Evolutionary conservation across 2,888 invertebrate genomes (phyloP).

Genomic region (Oligia strigilis): DNA sequence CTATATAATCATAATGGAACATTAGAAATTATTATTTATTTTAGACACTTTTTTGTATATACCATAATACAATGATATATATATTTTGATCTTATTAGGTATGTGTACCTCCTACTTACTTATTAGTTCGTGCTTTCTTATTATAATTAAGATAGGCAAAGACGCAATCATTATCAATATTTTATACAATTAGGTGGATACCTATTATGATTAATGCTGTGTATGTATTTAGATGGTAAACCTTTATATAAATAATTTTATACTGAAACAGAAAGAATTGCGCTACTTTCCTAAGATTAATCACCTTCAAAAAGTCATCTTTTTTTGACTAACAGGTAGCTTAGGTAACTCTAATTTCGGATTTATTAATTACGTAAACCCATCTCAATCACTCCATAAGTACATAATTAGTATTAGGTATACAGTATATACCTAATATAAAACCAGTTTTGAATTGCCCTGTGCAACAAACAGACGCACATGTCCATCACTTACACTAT

Average conservation of each 20-base stretch:
- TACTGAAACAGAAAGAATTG: not conserved
- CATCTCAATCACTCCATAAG: not conserved
- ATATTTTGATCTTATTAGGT: not conserved
- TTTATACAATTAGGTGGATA: no score
- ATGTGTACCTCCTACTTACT: not conserved
- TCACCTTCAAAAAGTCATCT: not conserved
- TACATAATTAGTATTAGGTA: conserved; percentile 1
- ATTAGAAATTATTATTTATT: not conserved
- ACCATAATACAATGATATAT: not conserved
- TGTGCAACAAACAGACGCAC: conserved; percentile 45
- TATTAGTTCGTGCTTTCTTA: not conserved
- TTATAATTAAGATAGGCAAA: not conserved
- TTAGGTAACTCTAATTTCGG: not conserved
- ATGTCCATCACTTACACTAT: not conserved
- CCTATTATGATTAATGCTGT: no score
- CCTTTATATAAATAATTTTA: not conserved
- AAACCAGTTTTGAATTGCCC: conserved; percentile 9
- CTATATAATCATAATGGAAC: not conserved
- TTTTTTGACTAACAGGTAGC: not conserved
- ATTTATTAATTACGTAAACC: not conserved
- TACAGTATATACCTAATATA: not conserved
- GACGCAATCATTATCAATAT: no score
- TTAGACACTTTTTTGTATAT: not conserved
- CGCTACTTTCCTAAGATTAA: not conserved
- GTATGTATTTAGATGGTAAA: no score